A percentile compares a stretch with the other conserved stretches of the same genome.
phyloP scores from a whole-genome alignment of 2,113 vertebrate species.

The Salminus brasiliensis region DNA sequence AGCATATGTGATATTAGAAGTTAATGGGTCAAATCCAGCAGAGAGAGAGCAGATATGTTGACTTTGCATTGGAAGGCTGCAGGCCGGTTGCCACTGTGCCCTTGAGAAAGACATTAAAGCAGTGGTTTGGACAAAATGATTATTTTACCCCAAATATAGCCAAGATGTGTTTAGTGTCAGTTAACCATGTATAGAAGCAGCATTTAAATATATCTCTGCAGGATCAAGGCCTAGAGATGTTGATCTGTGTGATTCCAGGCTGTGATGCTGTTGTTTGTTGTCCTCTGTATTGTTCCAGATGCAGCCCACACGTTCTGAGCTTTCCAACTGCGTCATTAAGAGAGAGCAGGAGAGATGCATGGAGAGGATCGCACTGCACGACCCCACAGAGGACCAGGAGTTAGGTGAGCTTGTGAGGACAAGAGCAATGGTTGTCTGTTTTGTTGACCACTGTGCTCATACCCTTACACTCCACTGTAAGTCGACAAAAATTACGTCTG shows the following conservation, averaged over 20 bases:
- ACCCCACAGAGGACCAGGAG: constrained; percentile 60
- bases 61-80: not conserved
- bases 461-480: too few species aligned
- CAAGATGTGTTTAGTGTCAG: too few species aligned
- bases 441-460: too few species aligned
- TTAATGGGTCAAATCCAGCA: not conserved
- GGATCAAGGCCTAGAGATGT: rapidly evolving
- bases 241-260: constrained; percentile 31
- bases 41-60: not conserved
- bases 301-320: constrained; percentile 62
- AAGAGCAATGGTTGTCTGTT: too few species aligned
- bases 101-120: constrained; percentile 4
- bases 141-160: too few species aligned
- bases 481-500: too few species aligned
- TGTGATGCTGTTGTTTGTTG: constrained; percentile 44
- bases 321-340: constrained; percentile 73
- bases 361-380: constrained; percentile 69
- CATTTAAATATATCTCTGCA: too few species aligned
- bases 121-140: not conserved
- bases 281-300: constrained; percentile 59
- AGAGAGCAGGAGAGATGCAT: constrained; percentile 78
- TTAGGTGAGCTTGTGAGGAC: constrained; percentile 59
- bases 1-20: not conserved
- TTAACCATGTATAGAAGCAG: too few species aligned
- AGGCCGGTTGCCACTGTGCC: not conserved